A percentile compares a stretch with the other conserved stretches of the same genome.
Evolutionary conservation across 1,140 invertebrate species (phyloP).

Genomic region (Meteorus sp.): DNA sequence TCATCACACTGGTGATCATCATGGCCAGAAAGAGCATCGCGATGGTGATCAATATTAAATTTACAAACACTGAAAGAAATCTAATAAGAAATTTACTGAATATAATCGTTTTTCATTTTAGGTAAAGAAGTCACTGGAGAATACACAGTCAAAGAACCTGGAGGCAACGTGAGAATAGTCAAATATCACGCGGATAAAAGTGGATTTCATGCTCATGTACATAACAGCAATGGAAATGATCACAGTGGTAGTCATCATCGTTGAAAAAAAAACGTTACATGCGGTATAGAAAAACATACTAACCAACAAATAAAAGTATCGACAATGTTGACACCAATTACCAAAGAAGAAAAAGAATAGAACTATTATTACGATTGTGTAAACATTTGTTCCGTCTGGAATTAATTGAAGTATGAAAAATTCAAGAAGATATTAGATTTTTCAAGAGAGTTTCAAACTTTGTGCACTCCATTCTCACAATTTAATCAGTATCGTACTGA

Average conservation of each 20-base stretch:
- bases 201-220: slow-evolving; percentile 62
- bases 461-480: too few relatives aligned
- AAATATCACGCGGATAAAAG: slow-evolving; percentile 32
- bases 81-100: not conserved
- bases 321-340: too few relatives aligned
- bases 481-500: too few relatives aligned
- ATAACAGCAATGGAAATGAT: slow-evolving; percentile 61
- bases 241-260: not conserved
- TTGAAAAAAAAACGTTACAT: slow-evolving; percentile 62
- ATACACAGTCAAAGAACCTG: slow-evolving; percentile 66
- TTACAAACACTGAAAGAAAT: not conserved
- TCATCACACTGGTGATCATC: slow-evolving; percentile 42
- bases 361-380: too few relatives aligned
- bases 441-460: too few relatives aligned
- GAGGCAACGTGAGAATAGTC: slow-evolving; percentile 36
- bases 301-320: too few relatives aligned
- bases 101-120: slow-evolving; percentile 15
- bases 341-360: too few relatives aligned
- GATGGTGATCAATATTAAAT: slow-evolving; percentile 28
- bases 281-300: too few relatives aligned
- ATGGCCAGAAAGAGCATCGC: slow-evolving; percentile 38
- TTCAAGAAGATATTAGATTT: too few relatives aligned
- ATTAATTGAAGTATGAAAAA: too few relatives aligned
- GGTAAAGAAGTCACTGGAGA: slow-evolving; percentile 57
- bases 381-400: too few relatives aligned